phyloP scores from a whole-genome alignment of 30 jellyfish, hydroid and myxozoan genomes.

The Turritopsis rubra region DNA sequence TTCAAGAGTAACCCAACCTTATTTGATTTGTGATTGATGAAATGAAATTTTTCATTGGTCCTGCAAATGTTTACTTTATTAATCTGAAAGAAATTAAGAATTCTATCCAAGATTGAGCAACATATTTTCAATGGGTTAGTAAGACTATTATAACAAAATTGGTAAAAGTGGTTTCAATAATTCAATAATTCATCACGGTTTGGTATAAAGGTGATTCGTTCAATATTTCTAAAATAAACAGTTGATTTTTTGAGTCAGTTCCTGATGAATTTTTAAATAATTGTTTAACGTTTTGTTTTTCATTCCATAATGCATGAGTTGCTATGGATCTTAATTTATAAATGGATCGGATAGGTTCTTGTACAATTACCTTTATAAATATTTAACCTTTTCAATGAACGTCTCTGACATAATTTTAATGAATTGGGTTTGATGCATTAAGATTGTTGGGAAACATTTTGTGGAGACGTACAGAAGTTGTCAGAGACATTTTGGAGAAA shows the following conservation, averaged over 20 bases:
- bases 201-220: not conserved
- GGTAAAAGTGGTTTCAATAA: not conserved
- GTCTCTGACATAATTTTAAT: not conserved
- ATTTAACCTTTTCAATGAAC: not conserved
- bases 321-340: not conserved
- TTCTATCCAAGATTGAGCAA: not conserved
- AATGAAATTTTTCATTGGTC: too few relatives aligned
- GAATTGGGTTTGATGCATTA: not conserved
- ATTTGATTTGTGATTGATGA: too few relatives aligned
- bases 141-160: not conserved
- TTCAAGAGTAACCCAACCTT: too few relatives aligned
- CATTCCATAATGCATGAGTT: not conserved
- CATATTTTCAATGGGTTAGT: too few relatives aligned
- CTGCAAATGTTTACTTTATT: too few relatives aligned
- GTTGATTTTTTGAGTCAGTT: not conserved
- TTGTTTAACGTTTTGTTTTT: not conserved
- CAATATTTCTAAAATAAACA: not conserved
- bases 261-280: not conserved
- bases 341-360: not conserved
- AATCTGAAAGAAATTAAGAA: too few relatives aligned
- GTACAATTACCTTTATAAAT: not conserved
- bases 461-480: not conserved
- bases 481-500: not conserved
- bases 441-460: not conserved
- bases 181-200: not conserved